These are phyloP conservation scores for Drosophila kurseongensis DNA, from an alignment of 1,140 invertebrate species.

Conservation along the genomic window DNA sequence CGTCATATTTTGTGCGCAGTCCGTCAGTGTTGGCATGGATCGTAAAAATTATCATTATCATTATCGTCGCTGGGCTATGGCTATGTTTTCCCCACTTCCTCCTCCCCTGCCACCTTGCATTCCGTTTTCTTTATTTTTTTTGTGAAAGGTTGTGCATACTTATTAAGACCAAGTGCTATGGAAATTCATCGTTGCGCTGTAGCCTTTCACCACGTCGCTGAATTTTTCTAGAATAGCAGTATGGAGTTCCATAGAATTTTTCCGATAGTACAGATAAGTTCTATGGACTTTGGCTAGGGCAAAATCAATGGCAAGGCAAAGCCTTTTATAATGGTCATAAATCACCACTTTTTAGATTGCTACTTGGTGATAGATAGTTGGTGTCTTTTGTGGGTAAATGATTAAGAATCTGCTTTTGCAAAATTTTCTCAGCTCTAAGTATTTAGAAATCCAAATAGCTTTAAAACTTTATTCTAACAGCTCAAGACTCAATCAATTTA, in stretches of 20 bases:
- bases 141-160: slow-evolving; percentile 71
- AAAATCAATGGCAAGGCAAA: slow-evolving; percentile 6
- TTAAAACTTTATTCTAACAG: too few relatives aligned
- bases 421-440: too few relatives aligned
- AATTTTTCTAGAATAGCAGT: slow-evolving; percentile 1
- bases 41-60: slow-evolving; percentile 80
- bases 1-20: slow-evolving; percentile 61
- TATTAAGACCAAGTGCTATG: slow-evolving; percentile 44
- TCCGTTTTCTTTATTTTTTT: slow-evolving; percentile 21
- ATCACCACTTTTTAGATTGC: background rate
- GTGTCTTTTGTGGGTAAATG: too few relatives aligned
- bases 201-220: slow-evolving; percentile 60
- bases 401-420: too few relatives aligned
- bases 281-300: background rate
- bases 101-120: slow-evolving; percentile 1
- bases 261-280: background rate
- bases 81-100: slow-evolving; percentile 2
- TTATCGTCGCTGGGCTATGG: slow-evolving; percentile 46
- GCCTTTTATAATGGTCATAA: slow-evolving; percentile 1
- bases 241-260: slow-evolving; percentile 22
- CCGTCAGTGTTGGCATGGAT: slow-evolving; percentile 52
- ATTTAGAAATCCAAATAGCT: too few relatives aligned
- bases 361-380: too few relatives aligned
- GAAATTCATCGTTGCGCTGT: slow-evolving; percentile 23
- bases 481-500: too few relatives aligned